Evolutionary conservation across 2,888 invertebrate genomes (phyloP), one percentile per base, ranked within the genome.

Genomic region (Ochlodes sylvanus): DNA sequence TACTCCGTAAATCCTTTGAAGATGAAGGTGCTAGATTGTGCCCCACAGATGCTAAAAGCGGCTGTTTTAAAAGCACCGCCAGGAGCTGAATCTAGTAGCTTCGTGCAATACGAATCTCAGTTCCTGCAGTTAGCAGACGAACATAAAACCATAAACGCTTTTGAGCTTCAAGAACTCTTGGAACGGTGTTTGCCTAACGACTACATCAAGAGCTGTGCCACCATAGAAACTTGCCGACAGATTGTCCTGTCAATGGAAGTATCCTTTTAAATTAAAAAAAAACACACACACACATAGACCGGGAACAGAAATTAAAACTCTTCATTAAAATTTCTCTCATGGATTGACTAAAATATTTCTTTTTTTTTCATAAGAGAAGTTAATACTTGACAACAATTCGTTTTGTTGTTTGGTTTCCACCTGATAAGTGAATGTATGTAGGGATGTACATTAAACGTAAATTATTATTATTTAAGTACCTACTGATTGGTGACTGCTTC

Each of bases 121-220:
- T 98, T 98, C 82, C 92, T 98, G 70, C 98, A 98, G 81, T 86
- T 98, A 71, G 98, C 98, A 0, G 98, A 98, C 83, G 98, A 98
- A 81, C 98, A 98, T 81, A 94, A 96, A 79, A 97, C 98, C 0
- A 97, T 98, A 32, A 98, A 98, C 79, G 97, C 98, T 4, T 98
- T 98, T 81, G 98, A 98, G 84, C 92, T 98, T 6, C 98, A 98
- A 85, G 98, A 98, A 83, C 89, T 98, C 17, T 88, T 98, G 34
- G 98, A 98, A 79, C 97, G 97, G 0, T 98, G 98, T 85, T 93
- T 98, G 68, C 98, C 98, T 0, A 98, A 98, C 83, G 98, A 98
- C 90, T 98, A 98, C 78, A 98, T 98, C 74, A 98, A 98, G 82
- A 98, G 98, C 77, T 98, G 98, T 85, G 98, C 98, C 0, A 97